These are phyloP conservation scores for Xenopus laevis DNA, from an alignment of 2,113 vertebrate genomes.

Conservation along the genomic window DNA sequence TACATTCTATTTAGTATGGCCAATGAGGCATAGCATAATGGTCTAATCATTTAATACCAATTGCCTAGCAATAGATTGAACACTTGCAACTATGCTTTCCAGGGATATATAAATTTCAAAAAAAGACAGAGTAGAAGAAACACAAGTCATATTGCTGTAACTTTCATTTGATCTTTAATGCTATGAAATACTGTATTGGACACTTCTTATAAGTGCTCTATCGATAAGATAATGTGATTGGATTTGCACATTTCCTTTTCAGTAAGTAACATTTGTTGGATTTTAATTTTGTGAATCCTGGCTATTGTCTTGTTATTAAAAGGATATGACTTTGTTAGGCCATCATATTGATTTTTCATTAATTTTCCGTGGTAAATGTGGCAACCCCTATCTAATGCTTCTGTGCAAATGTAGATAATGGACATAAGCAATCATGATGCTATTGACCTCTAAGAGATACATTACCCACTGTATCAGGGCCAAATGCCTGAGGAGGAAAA, in stretches of 20 bases:
- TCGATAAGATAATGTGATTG: background rate
- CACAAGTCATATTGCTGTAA: no score
- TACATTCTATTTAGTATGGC: background rate
- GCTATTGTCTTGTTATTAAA: constrained; percentile 3
- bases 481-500: background rate
- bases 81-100: no score
- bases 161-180: no score
- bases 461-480: background rate
- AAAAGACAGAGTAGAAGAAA: no score
- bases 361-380: background rate
- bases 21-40: background rate
- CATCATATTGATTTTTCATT: constrained; percentile 11
- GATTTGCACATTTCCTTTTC: background rate
- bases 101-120: no score
- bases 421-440: constrained; percentile 16
- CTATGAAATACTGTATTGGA: no score
- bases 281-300: background rate
- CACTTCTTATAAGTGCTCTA: no score
- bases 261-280: background rate
- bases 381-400: background rate
- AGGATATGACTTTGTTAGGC: constrained; percentile 7
- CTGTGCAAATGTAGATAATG: constrained; percentile 17
- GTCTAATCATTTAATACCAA: no score
- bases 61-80: no score
- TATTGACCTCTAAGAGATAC: background rate